phyloP scores from a whole-genome alignment of 2,113 vertebrate species.

The Dolichallabes microphthalmus region DNA sequence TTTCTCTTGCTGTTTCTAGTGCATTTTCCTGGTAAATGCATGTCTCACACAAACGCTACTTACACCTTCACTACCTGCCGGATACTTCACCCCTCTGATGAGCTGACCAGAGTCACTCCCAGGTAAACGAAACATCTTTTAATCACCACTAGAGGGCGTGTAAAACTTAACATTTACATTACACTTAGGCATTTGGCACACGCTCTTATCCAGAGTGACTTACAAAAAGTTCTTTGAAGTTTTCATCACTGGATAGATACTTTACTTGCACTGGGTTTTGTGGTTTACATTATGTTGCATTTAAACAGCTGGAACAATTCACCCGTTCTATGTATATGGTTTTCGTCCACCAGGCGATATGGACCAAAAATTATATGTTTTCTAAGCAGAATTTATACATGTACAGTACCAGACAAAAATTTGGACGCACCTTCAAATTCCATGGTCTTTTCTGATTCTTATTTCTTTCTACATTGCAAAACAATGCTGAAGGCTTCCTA shows the following conservation, averaged over 20 bases:
- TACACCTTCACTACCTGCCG: constrained; percentile 98
- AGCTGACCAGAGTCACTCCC: constrained; percentile 88
- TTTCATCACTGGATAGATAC: too few relatives aligned
- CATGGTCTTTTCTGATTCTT: too few relatives aligned
- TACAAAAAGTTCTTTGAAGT: too few relatives aligned
- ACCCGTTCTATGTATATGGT: neutral
- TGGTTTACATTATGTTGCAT: neutral
- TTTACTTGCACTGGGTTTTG: too few relatives aligned
- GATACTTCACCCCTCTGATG: constrained; percentile 95
- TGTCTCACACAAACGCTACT: constrained; percentile 95
- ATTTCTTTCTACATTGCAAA: too few relatives aligned
- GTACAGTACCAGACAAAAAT: too few relatives aligned
- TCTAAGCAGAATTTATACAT: too few relatives aligned
- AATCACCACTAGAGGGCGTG: constrained; percentile 26
- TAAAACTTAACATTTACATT: neutral
- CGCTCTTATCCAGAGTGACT: too few relatives aligned
- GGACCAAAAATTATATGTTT: too few relatives aligned
- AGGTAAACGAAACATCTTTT: constrained; percentile 77
- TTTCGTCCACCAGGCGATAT: neutral
- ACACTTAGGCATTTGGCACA: too few relatives aligned
- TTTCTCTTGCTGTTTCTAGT: constrained; percentile 71
- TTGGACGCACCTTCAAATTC: too few relatives aligned
- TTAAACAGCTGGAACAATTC: neutral
- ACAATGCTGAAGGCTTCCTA: too few relatives aligned
- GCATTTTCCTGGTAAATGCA: constrained; percentile 93